These are phyloP conservation scores for Dioctria rufipes DNA, from an alignment of 2,888 invertebrate species.

Conservation along the genomic window DNA sequence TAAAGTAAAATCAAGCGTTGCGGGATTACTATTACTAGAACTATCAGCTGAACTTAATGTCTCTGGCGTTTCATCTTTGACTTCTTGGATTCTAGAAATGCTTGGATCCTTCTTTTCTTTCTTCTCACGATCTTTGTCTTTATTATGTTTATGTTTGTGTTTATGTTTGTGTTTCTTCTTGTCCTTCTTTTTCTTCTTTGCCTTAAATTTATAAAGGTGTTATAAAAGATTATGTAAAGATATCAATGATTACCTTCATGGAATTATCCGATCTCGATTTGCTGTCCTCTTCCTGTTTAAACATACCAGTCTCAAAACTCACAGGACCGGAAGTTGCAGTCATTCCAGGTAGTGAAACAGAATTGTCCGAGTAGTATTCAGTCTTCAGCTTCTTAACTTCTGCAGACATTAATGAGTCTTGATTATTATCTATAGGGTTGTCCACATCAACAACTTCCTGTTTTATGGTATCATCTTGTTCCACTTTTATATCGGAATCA, in stretches of 20 bases:
- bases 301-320: slow-evolving; percentile 90
- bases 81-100: slow-evolving; percentile 66
- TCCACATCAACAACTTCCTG: slow-evolving; percentile 46
- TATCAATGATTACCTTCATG: slow-evolving; percentile 70
- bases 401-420: slow-evolving; percentile 58
- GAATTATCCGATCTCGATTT: slow-evolving; percentile 74
- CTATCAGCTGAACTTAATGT: slow-evolving; percentile 71
- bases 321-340: slow-evolving; percentile 78
- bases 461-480: slow-evolving; percentile 63
- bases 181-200: slow-evolving; percentile 83
- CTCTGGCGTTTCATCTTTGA: slow-evolving; percentile 69
- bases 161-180: slow-evolving; percentile 91
- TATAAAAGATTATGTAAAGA: too few species aligned
- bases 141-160: slow-evolving; percentile 89
- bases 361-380: slow-evolving; percentile 85
- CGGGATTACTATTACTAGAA: slow-evolving; percentile 70
- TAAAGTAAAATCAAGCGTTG: slow-evolving; percentile 20
- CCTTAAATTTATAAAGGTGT: slow-evolving; percentile 65
- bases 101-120: slow-evolving; percentile 71
- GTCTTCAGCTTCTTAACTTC: slow-evolving; percentile 67
- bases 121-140: slow-evolving; percentile 72
- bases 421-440: slow-evolving; percentile 11
- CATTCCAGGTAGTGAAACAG: slow-evolving; percentile 83
- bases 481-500: slow-evolving; percentile 65
- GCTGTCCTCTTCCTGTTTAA: slow-evolving; percentile 75